Percentiles rank a stretch among this genome's conserved stretches.
These are phyloP conservation scores for Mimachlamys varia DNA, from an alignment of 2,888 invertebrate species.

Conservation along the genomic window DNA sequence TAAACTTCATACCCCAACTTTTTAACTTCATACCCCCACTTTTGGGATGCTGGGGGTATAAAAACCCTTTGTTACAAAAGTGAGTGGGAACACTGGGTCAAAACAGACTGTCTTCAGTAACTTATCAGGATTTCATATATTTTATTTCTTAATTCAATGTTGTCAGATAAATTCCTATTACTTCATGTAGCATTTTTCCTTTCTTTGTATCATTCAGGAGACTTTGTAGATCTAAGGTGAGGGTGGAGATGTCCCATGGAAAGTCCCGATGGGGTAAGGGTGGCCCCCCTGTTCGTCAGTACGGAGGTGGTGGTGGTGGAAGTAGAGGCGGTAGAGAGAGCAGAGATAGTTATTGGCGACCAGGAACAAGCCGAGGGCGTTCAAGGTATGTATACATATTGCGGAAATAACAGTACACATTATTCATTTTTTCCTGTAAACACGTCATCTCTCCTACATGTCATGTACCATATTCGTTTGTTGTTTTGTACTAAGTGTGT, in stretches of 20 bases:
- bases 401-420: background rate
- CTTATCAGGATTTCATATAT: too few relatives aligned
- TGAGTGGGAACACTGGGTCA: too few relatives aligned
- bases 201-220: slow-evolving; percentile 69
- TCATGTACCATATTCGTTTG: background rate
- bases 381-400: background rate
- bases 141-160: too few relatives aligned
- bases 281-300: slow-evolving; percentile 59
- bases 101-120: too few relatives aligned
- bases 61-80: too few relatives aligned
- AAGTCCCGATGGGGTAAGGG: slow-evolving; percentile 74
- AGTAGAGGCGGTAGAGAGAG: slow-evolving; percentile 65
- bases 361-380: slow-evolving; percentile 24
- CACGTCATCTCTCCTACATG: background rate
- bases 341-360: slow-evolving; percentile 36
- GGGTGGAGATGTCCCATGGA: slow-evolving; percentile 81
- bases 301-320: slow-evolving; percentile 59
- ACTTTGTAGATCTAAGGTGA: slow-evolving; percentile 80
- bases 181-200: too few relatives aligned
- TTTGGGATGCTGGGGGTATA: too few relatives aligned
- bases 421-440: background rate
- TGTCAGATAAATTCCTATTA: too few relatives aligned
- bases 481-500: background rate
- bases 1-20: too few relatives aligned
- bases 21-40: too few relatives aligned